Evolutionary conservation across 2,888 invertebrate genomes (phyloP).

Genomic region (Proisotoma minuta): DNA sequence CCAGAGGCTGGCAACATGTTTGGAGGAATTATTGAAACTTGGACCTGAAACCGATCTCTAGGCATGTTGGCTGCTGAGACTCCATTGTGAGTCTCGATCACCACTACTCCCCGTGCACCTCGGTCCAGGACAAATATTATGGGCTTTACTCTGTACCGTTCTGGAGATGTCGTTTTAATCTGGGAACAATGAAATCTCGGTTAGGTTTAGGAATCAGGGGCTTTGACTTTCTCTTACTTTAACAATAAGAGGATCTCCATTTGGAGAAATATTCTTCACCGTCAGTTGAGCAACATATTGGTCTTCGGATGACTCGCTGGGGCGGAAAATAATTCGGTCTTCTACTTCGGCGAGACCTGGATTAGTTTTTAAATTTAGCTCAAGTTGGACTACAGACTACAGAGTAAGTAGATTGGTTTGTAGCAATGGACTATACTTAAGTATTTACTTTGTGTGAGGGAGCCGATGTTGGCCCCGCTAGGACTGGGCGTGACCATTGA

Average conservation of each 20-base stretch:
- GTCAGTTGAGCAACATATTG: conserved; percentile 32
- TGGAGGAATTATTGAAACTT: conserved; percentile 35
- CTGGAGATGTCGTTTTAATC: conserved; percentile 93
- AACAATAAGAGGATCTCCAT: conserved; percentile 36
- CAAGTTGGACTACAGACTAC: conserved; percentile 27
- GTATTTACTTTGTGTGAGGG: background rate
- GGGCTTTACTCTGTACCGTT: conserved; percentile 88
- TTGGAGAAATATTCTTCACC: conserved; percentile 40
- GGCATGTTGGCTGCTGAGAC: conserved; percentile 56
- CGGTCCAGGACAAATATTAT: conserved; percentile 71
- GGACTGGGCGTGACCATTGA: background rate
- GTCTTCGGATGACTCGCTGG: conserved; percentile 32
- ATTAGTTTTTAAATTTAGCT: too few relatives aligned
- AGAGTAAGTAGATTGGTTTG: conserved; percentile 8
- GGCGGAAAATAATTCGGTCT: conserved; percentile 30
- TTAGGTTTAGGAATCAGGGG: background rate
- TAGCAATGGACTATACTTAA: background rate
- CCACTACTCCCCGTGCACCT: conserved; percentile 62
- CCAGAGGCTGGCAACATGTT: conserved; percentile 30
- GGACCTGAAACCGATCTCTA: conserved; percentile 79
- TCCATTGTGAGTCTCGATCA: conserved; percentile 70
- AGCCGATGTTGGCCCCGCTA: background rate
- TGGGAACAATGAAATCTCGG: conserved; percentile 51
- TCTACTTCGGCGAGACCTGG: conserved; percentile 38
- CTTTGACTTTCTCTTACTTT: conserved; percentile 37